Conservation (phyloP, 2,888 invertebrate genomes). For the Gymnosoma rotundatum region DNA sequence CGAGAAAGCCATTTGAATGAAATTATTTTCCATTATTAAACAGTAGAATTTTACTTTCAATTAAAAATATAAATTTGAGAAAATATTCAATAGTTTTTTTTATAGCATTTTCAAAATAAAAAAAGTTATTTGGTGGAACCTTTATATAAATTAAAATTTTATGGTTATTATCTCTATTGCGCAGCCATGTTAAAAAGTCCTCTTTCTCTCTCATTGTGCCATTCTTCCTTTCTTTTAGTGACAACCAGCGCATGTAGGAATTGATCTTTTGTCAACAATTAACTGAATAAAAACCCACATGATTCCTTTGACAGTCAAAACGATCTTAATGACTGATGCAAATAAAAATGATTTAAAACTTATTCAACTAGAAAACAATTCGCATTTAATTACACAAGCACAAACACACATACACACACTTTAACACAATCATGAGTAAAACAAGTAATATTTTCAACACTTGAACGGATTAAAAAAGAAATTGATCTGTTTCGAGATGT, state of each 20-base stretch:
- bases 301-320: slow-evolving; percentile 46
- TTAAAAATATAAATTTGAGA: too few species aligned
- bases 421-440: slow-evolving; percentile 71
- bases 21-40: too few species aligned
- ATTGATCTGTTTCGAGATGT: slow-evolving; percentile 49
- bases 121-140: too few species aligned
- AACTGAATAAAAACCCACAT: slow-evolving; percentile 30
- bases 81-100: too few species aligned
- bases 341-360: slow-evolving; percentile 9
- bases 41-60: too few species aligned
- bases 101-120: too few species aligned
- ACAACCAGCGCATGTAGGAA: background rate
- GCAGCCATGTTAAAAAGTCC: background rate
- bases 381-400: slow-evolving; percentile 36
- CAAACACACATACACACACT: too few species aligned
- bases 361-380: slow-evolving; percentile 68
- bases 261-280: slow-evolving; percentile 48
- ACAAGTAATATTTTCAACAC: slow-evolving; percentile 68
- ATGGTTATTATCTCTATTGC: background rate
- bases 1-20: too few species aligned
- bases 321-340: slow-evolving; percentile 2
- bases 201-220: background rate
- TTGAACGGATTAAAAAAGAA: slow-evolving; percentile 35
- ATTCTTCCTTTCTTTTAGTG: background rate
- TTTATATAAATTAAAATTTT: too few species aligned